phyloP scores from a whole-genome alignment of 2,888 invertebrate species.

The Conchocele bisecta region DNA sequence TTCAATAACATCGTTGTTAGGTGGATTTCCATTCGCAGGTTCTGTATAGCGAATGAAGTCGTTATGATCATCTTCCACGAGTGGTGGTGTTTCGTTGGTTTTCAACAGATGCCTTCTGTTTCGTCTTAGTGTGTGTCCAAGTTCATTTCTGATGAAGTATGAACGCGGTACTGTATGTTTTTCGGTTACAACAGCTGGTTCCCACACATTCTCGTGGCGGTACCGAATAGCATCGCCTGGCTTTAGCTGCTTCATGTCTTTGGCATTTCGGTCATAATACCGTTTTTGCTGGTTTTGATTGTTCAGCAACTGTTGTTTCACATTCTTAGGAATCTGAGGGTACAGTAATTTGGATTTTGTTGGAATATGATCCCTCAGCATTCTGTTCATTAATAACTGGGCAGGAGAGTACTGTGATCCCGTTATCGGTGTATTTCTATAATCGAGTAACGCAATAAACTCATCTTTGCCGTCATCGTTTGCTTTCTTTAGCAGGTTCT shows the following conservation, averaged over 20 bases:
- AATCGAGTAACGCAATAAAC: conserved; percentile 46
- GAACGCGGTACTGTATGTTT: not conserved
- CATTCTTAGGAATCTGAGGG: conserved; percentile 5
- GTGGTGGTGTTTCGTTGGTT: not conserved
- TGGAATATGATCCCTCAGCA: conserved; percentile 37
- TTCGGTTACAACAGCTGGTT: conserved; percentile 21
- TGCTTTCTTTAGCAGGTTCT: conserved; percentile 46
- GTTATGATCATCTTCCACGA: too few relatives aligned
- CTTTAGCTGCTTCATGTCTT: not conserved
- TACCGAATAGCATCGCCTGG: not conserved
- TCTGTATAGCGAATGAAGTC: too few relatives aligned
- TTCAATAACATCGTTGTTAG: too few relatives aligned
- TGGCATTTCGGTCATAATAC: conserved; percentile 10
- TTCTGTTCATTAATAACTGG: conserved; percentile 34
- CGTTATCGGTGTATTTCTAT: conserved; percentile 49
- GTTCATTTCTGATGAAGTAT: not conserved
- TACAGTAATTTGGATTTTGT: not conserved
- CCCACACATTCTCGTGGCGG: conserved; percentile 2
- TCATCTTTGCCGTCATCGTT: conserved; percentile 32
- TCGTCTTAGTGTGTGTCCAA: not conserved
- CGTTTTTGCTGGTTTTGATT: conserved; percentile 10
- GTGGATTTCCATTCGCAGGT: too few relatives aligned
- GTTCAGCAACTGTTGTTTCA: not conserved
- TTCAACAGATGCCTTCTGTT: not conserved
- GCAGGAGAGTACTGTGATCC: conserved; percentile 42